Base-by-base conservation (phyloP, 2,888 invertebrate species). In the Dione juno region DNA sequence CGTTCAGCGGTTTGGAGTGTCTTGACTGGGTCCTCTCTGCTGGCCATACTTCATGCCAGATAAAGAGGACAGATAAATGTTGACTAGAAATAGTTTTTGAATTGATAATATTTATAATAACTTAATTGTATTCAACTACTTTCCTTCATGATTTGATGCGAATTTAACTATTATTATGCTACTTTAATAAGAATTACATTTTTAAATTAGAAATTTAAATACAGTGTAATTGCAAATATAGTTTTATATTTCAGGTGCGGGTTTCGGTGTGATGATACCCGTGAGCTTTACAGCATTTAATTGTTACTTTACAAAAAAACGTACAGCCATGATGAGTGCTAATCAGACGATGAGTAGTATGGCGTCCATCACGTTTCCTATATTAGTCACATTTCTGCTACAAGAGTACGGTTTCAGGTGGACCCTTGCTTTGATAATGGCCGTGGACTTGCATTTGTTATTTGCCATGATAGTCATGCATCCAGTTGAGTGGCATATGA, bases 271-370 rank as follows among this genome's bases (percentile, higher is more conserved):
- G 0, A 95, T 96, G 90, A 92, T 96, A 73, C 96, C 96, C 48
- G 94, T 96, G 3, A 94, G 95, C 58, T 96, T 95, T 76, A 95
- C 96, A 1, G 95, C 95, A 8, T 96, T 97, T 78, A 96, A 97
- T 78, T 94, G 95, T 74, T 97, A 96, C 79, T 97, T 97, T 79
- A 94, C 95, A 0, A 94, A 94, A 78, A 95, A 94, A 79, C 92
- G 96, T 8, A 95, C 95, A 0, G 93, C 95, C 66, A 95, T 96
- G 92, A 96, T 96, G 96, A 95, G 96, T 69, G 93, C 95, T 13
- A 94, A 96, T n/a, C 97, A 97, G 83, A 94, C 95, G 0, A 86
- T 96, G 75, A 95, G 96, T 77, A 96, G 95, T 10, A 82, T 95
- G 53, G 95, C 95, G 0, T 94, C 94, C 9, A 96, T 96, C 79